These are phyloP conservation scores for Brachionus koreanus DNA, from an alignment of 1,140 invertebrate species.

Conservation along the genomic window DNA sequence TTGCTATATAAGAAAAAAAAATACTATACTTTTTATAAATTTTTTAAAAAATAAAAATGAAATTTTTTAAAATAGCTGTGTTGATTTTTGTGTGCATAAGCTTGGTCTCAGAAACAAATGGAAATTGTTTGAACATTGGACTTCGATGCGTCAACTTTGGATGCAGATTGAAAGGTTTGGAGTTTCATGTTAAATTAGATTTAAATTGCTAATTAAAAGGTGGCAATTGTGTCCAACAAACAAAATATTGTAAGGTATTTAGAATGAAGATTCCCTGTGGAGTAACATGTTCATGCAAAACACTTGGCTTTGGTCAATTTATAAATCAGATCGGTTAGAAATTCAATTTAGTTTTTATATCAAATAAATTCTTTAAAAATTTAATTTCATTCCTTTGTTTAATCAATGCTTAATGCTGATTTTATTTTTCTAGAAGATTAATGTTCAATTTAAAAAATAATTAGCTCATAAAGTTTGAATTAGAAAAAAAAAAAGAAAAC, in stretches of 20 bases:
- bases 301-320: neutral
- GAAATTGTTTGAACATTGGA: neutral
- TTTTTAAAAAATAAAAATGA: neutral
- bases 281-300: neutral
- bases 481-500: no score
- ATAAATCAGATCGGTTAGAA: neutral
- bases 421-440: no score
- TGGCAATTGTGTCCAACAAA: neutral
- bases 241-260: neutral
- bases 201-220: neutral
- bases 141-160: neutral
- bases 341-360: no score
- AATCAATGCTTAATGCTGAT: no score
- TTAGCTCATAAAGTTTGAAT: no score
- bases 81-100: neutral
- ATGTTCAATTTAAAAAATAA: no score
- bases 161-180: neutral
- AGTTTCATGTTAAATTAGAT: neutral
- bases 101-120: neutral
- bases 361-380: no score
- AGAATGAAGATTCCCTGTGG: neutral
- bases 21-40: no score
- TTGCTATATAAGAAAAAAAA: neutral
- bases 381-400: no score
- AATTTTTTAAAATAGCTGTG: neutral